phyloP scores from a whole-genome alignment of 2,888 invertebrate species.

The Acrobasis repandana region DNA sequence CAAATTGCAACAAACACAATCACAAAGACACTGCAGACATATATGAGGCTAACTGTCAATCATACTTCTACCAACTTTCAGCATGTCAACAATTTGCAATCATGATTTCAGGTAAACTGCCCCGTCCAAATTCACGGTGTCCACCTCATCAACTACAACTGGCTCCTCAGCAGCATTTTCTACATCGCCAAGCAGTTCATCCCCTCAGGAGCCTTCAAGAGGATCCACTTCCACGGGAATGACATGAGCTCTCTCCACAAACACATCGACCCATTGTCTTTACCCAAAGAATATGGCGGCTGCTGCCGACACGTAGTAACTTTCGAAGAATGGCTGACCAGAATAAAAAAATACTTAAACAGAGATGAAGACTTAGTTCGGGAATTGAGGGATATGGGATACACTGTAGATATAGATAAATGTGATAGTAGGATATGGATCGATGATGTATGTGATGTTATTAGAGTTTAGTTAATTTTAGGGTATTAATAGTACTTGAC shows the following conservation, averaged over 20 bases:
- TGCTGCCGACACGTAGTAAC: conserved; percentile 80
- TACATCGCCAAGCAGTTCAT: conserved; percentile 90
- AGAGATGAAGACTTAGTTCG: conserved; percentile 80
- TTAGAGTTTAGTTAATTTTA: no score
- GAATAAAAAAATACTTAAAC: conserved; percentile 62
- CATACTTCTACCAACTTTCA: no score
- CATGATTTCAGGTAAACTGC: conserved; percentile 83
- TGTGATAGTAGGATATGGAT: conserved; percentile 2
- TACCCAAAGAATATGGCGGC: conserved; percentile 70
- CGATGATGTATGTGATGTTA: neutral
- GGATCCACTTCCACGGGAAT: conserved; percentile 68
- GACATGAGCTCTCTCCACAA: conserved; percentile 65
- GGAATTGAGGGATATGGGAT: conserved; percentile 85
- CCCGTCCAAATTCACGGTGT: conserved; percentile 88
- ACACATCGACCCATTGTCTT: conserved; percentile 59
- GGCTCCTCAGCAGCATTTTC: conserved; percentile 89
- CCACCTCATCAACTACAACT: conserved; percentile 90
- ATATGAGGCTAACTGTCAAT: no score
- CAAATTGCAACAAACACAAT: no score
- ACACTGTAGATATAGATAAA: conserved; percentile 48
- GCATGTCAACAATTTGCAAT: conserved; percentile 25
- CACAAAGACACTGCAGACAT: no score
- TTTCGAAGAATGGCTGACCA: conserved; percentile 85
- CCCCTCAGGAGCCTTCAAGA: conserved; percentile 84
- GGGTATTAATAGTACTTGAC: no score